Evolutionary conservation across 2,797 vertebrate species (phyloP), one percentile per base, ranked within the genome.

Genomic region (Epinephelus malabaricus): DNA sequence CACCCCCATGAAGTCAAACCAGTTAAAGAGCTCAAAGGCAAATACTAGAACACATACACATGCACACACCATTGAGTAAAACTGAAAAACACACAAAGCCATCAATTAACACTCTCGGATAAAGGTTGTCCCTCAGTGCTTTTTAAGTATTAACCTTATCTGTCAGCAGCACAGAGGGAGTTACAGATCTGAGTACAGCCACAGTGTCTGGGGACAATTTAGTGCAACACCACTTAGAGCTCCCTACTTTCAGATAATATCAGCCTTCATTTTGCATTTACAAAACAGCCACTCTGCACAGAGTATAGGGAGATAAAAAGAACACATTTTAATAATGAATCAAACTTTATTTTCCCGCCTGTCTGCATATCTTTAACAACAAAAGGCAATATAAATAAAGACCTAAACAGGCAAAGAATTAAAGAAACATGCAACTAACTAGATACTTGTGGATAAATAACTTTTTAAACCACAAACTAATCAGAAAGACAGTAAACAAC

Each of bases 51-150:
- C 34, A 47, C 40, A 43, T 9, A 43, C 14, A 17, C 46, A 47
- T 47, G 46, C 46, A 47, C 15, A 47, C 46, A 15, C 46, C 15
- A 47, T 6, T 47, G 46, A 47, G 45, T 46, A 17, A 46, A 49
- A 7, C 47, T 49, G 6, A 18, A 49, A 49, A 19, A 49, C 17
- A 49, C 45, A 46, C 17, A 49, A 47, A 49, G 47, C 47, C 47
- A 49, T 49, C 47, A 49, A 19, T 18, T 49, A 49, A 49, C 47
- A 49, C 2, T 18, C 17, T 49, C 7, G 47, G 47, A 73, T 58
- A 60, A 13, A 69, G 34, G n/a, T 30, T 30, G 59, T 70, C 71
- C 70, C 83, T 53, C 49, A 61, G 63, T 25, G 43, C 62, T 79
- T 63, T 46, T 66, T 70, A 38, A 81, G 61, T 62, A 50, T 61